Conservation (phyloP, 2,797 vertebrate species). For the Pantherophis vulpinus region DNA sequence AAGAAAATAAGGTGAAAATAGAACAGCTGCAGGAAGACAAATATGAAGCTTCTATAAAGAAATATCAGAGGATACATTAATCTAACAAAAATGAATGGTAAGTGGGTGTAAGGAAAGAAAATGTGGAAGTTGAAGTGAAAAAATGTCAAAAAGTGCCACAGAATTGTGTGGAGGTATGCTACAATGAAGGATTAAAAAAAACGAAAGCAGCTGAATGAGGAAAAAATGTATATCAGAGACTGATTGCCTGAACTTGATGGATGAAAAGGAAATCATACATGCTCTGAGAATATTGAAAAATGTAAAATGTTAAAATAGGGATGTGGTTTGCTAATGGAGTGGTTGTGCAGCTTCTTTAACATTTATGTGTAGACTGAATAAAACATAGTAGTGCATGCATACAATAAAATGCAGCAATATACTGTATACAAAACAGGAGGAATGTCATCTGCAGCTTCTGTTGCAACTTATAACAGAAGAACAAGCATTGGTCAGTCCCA, state of each 20-base stretch:
- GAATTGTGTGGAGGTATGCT: not conserved
- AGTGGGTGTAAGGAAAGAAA: not conserved
- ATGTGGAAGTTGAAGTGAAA: not conserved
- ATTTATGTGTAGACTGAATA: not conserved
- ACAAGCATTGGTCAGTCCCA: not conserved
- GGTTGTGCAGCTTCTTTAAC: not conserved
- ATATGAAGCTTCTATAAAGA: not conserved
- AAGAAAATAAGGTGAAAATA: not conserved
- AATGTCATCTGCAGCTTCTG: not conserved
- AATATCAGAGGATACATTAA: not conserved
- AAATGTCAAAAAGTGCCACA: not conserved
- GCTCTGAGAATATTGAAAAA: not conserved
- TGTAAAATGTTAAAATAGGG: not conserved
- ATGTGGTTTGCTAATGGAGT: not conserved
- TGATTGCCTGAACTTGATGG: not conserved
- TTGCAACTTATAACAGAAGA: not conserved
- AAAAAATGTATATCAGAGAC: not conserved
- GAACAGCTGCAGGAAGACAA: not conserved
- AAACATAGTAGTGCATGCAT: not conserved
- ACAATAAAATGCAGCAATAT: not conserved
- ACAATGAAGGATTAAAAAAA: not conserved
- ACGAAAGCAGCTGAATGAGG: not conserved
- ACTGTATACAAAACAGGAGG: not conserved
- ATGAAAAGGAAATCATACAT: not conserved
- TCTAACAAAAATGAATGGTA: not conserved